Evolutionary conservation across 2,888 invertebrate species (phyloP).

Genomic region (Amiota minor): DNA sequence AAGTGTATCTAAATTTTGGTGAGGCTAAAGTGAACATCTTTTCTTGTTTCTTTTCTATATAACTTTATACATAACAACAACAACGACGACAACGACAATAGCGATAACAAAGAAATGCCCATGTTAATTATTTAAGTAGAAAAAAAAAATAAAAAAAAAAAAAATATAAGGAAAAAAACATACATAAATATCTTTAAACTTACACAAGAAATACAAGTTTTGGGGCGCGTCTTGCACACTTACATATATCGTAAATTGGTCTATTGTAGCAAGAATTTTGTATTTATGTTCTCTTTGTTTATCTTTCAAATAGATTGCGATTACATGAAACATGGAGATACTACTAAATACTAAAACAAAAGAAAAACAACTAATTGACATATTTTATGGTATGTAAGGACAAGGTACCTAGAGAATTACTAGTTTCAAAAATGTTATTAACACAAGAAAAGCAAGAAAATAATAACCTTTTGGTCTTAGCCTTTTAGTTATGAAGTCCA

Average conservation of each 20-base stretch:
- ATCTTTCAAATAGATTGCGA: not conserved
- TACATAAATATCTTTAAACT: not conserved
- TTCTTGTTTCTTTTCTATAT: too few species aligned
- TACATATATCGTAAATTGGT: not conserved
- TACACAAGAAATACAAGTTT: not conserved
- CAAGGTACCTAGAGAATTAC: too few species aligned
- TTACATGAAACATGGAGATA: not conserved
- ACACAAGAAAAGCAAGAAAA: too few species aligned
- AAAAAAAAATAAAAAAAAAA: conserved; percentile 31
- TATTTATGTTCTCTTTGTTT: not conserved
- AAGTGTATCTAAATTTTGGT: conserved; percentile 15
- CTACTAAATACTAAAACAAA: not conserved
- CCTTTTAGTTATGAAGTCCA: too few species aligned
- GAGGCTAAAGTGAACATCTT: not conserved
- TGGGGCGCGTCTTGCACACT: not conserved
- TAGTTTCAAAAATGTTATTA: too few species aligned
- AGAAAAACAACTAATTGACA: conserved; percentile 5
- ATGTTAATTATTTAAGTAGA: conserved; percentile 37
- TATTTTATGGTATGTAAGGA: not conserved
- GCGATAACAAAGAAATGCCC: conserved; percentile 29
- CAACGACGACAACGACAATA: conserved; percentile 21
- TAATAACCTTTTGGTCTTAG: too few species aligned
- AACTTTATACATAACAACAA: not conserved
- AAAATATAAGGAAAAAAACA: not conserved
- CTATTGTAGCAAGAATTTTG: conserved; percentile 1